These are phyloP conservation scores for Gastracanthus pulcherrimus DNA, from an alignment of 2,888 invertebrate species.

Conservation along the genomic window DNA sequence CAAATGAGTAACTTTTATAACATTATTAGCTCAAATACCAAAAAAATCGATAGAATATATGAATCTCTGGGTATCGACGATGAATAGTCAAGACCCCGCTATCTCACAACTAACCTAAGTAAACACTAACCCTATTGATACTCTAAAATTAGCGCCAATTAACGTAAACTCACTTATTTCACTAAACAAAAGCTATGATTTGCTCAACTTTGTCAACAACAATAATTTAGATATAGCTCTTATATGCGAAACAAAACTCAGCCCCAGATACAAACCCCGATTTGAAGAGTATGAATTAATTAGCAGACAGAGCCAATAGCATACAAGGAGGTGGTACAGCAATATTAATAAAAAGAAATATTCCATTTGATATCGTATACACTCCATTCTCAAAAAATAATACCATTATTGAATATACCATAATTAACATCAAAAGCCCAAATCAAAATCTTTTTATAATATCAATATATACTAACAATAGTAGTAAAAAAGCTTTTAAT, in stretches of 20 bases:
- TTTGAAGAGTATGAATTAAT: constrained; percentile 40
- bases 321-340: constrained; percentile 47
- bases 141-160: constrained; percentile 13
- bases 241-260: constrained; percentile 48
- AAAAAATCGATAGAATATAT: too few species aligned
- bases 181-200: neutral
- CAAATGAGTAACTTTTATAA: neutral
- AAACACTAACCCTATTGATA: neutral
- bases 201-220: neutral
- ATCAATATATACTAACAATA: too few species aligned
- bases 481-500: neutral
- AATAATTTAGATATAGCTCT: constrained; percentile 38
- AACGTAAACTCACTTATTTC: too few species aligned
- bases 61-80: too few species aligned
- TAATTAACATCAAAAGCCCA: too few species aligned
- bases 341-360: too few species aligned
- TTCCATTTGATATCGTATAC: too few species aligned
- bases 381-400: too few species aligned
- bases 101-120: neutral
- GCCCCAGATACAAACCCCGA: neutral
- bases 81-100: neutral
- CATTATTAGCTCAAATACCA: too few species aligned
- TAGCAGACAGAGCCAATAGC: constrained; percentile 24
- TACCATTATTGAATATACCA: too few species aligned
- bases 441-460: too few species aligned